phyloP scores from a whole-genome alignment of 2,888 invertebrate species.

The Cyrtodaria siliqua region DNA sequence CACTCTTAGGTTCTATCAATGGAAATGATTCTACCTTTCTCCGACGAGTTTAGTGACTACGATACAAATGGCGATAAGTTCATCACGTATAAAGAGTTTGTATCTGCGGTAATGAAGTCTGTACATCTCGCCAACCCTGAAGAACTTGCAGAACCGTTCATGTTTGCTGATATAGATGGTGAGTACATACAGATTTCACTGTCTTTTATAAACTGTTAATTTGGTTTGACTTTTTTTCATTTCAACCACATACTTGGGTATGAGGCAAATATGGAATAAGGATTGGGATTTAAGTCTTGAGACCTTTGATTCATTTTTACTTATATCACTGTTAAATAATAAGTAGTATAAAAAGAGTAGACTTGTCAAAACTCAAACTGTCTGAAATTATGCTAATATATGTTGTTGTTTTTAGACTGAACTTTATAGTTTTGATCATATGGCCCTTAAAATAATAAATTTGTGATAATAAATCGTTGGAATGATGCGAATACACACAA shows the following conservation, averaged over 20 bases:
- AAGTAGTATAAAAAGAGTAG: too few relatives aligned
- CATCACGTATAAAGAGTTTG: slow-evolving; percentile 45
- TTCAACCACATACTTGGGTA: not conserved
- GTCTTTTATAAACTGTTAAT: not conserved
- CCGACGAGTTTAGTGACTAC: slow-evolving; percentile 51
- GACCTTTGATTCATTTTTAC: too few relatives aligned
- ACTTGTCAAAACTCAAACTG: too few relatives aligned
- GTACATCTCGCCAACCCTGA: slow-evolving; percentile 36
- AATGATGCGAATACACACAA: too few relatives aligned
- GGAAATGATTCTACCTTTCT: slow-evolving; percentile 42
- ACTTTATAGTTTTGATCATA: too few relatives aligned
- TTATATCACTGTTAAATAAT: too few relatives aligned
- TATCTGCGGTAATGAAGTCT: slow-evolving; percentile 27
- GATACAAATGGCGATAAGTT: slow-evolving; percentile 41
- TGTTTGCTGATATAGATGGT: slow-evolving; percentile 45
- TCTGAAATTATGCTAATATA: too few relatives aligned
- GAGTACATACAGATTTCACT: slow-evolving; percentile 2
- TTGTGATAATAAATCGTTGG: too few relatives aligned
- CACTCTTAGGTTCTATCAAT: slow-evolving; percentile 10
- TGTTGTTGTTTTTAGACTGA: too few relatives aligned
- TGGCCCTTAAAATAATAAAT: too few relatives aligned
- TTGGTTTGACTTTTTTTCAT: not conserved
- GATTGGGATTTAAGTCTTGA: too few relatives aligned
- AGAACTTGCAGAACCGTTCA: slow-evolving; percentile 49
- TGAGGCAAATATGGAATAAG: too few relatives aligned